Evolutionary conservation across 2,888 invertebrate species (phyloP).

Genomic region (Taphrorychus bicolor): DNA sequence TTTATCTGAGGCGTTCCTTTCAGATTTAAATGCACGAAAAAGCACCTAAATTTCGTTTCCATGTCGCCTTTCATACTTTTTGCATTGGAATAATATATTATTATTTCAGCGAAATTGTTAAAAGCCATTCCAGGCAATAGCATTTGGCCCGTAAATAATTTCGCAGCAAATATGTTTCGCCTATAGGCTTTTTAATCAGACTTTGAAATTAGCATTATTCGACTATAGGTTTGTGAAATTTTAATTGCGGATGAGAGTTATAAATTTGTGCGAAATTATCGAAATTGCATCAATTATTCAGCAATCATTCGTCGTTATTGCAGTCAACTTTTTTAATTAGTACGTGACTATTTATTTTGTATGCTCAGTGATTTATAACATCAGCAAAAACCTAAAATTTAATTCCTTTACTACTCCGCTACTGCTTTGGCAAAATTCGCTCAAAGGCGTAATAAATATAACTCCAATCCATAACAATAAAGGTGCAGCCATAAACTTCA

Average conservation of each 20-base stretch:
- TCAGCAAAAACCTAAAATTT: neutral
- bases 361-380: neutral
- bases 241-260: neutral
- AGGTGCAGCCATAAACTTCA: neutral
- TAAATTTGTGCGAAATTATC: neutral
- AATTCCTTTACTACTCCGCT: neutral
- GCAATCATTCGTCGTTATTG: neutral
- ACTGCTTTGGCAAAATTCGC: neutral
- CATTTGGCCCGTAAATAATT: neutral
- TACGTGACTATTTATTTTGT: neutral
- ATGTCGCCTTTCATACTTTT: neutral
- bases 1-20: neutral
- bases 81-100: neutral
- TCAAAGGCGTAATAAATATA: neutral
- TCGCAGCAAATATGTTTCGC: neutral
- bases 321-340: neutral
- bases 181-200: neutral
- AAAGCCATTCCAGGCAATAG: neutral
- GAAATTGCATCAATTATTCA: neutral
- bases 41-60: neutral
- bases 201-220: neutral
- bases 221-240: neutral
- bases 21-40: neutral
- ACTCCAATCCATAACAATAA: neutral
- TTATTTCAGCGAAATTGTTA: neutral